phyloP scores from a whole-genome alignment of 2,113 vertebrate species.

The Axis porcinus region DNA sequence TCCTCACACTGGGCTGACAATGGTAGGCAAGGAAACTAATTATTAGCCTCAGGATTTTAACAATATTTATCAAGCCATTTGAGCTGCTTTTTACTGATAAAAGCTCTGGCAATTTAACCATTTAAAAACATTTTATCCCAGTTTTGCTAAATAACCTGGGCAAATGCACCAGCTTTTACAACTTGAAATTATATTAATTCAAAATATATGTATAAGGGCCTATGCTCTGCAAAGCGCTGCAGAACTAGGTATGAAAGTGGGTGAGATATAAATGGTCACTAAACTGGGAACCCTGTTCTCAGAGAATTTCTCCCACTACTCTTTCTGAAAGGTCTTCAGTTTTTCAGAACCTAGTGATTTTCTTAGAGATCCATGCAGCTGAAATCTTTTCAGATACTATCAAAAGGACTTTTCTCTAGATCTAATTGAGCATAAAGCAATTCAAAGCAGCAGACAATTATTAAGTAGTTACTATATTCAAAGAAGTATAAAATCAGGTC shows the following conservation, averaged over 20 bases:
- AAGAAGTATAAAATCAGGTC: background rate
- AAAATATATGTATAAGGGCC: background rate
- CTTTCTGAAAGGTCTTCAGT: background rate
- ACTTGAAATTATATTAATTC: background rate
- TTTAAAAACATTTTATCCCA: background rate
- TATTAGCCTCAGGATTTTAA: background rate
- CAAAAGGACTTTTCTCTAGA: background rate
- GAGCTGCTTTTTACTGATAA: background rate
- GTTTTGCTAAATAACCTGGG: background rate
- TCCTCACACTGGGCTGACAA: background rate
- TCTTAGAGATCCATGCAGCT: background rate
- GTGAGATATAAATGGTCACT: background rate
- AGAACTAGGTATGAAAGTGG: background rate
- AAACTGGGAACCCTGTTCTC: background rate
- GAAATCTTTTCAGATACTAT: background rate
- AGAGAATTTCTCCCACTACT: background rate
- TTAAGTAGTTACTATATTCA: background rate
- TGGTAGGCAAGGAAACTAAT: background rate
- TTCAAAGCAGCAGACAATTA: background rate
- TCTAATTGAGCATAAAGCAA: background rate
- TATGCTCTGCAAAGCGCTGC: background rate
- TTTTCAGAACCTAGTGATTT: background rate
- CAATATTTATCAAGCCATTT: background rate
- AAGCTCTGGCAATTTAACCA: background rate
- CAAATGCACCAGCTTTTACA: background rate